A percentile compares a stretch with the other conserved stretches of the same genome.
These are phyloP conservation scores for Molossus molossus DNA, from an alignment of 2,797 vertebrate species.

Conservation along the genomic window DNA sequence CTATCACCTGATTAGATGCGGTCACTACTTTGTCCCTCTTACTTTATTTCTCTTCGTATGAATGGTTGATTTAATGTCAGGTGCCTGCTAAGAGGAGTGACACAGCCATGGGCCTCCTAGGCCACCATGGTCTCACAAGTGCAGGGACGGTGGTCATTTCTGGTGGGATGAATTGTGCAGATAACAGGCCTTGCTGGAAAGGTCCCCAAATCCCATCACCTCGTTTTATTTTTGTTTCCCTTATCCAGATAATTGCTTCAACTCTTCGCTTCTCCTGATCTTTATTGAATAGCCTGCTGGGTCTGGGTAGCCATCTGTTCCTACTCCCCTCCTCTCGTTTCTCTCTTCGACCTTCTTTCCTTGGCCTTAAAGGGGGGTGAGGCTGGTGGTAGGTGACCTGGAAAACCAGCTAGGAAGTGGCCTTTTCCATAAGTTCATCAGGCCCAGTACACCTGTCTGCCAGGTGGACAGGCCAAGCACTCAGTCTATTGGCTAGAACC, in stretches of 20 bases:
- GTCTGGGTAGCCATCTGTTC: constrained; percentile 34
- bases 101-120: neutral
- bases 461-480: neutral
- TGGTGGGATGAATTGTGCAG: neutral
- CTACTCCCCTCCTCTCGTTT: neutral
- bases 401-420: constrained; percentile 33
- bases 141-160: neutral
- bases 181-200: constrained; percentile 16
- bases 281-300: neutral
- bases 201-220: neutral
- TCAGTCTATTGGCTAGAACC: constrained; percentile 32
- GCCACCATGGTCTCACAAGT: neutral
- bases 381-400: neutral
- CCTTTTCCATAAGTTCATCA: neutral
- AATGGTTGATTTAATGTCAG: neutral
- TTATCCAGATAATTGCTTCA: constrained; percentile 31
- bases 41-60: neutral
- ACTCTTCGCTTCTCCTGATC: constrained; percentile 7
- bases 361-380: constrained; percentile 14
- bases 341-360: neutral
- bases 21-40: neutral
- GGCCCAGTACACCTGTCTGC: neutral
- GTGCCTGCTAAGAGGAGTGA: neutral
- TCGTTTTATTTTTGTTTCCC: constrained; percentile 17
- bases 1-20: neutral